These are phyloP conservation scores for Apotomis turbidana DNA, from an alignment of 2,888 invertebrate species.

Conservation along the genomic window DNA sequence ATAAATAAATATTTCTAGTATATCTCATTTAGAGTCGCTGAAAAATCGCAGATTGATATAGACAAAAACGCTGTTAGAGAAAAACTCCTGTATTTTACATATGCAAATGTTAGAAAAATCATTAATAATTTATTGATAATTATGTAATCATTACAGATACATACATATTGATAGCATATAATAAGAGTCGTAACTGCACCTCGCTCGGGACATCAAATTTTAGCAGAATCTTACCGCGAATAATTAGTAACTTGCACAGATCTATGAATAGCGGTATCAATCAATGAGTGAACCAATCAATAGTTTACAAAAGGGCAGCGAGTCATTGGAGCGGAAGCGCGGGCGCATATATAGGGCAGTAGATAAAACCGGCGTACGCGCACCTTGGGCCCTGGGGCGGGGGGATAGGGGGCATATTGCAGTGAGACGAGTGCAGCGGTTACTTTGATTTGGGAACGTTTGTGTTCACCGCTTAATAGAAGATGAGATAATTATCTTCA, in stretches of 20 bases:
- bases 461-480: not conserved
- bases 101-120: too few species aligned
- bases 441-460: constrained; percentile 4
- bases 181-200: not conserved
- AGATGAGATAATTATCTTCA: not conserved
- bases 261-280: constrained; percentile 22
- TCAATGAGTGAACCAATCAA: constrained; percentile 26
- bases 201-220: not conserved
- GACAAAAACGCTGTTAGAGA: too few species aligned
- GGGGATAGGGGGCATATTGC: not conserved
- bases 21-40: too few species aligned
- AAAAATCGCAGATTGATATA: too few species aligned
- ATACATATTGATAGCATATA: too few species aligned
- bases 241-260: constrained; percentile 3
- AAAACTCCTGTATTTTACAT: too few species aligned
- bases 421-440: too few species aligned
- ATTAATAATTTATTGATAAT: too few species aligned
- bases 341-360: constrained; percentile 8
- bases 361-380: not conserved
- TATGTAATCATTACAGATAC: too few species aligned
- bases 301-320: constrained; percentile 2
- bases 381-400: not conserved
- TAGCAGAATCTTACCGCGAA: not conserved
- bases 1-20: too few species aligned
- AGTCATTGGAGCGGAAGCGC: constrained; percentile 18